phyloP scores from a whole-genome alignment of 92 coral and sea anemone species.

The Phenganax subtilis region DNA sequence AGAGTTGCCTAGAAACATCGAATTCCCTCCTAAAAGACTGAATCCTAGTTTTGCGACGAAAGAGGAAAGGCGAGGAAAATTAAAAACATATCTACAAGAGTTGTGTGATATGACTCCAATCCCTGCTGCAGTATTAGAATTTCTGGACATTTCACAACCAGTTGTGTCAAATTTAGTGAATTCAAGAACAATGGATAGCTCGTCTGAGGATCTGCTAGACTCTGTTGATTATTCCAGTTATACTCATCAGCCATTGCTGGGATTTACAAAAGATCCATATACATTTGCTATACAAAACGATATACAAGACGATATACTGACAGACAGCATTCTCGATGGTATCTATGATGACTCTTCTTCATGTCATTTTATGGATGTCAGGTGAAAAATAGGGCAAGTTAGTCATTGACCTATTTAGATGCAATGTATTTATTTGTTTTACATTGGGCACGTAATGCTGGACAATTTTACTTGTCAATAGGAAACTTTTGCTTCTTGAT shows the following conservation, averaged over 20 bases:
- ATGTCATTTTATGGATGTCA: neutral
- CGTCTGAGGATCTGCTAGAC: constrained; percentile 67
- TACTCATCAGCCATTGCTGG: constrained; percentile 74
- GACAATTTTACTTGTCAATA: too few species aligned
- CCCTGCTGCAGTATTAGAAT: constrained; percentile 56
- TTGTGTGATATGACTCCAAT: constrained; percentile 47
- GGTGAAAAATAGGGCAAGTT: neutral
- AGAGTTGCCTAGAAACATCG: constrained; percentile 62
- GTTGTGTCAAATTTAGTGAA: neutral
- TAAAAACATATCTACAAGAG: constrained; percentile 63
- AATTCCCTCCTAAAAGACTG: constrained; percentile 55
- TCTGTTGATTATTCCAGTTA: constrained; percentile 40
- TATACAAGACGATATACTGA: constrained; percentile 60
- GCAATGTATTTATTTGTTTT: neutral
- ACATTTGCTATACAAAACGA: constrained; percentile 35
- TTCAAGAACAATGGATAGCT: constrained; percentile 20
- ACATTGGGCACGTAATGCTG: too few species aligned
- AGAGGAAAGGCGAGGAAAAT: constrained; percentile 71
- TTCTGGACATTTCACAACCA: constrained; percentile 68
- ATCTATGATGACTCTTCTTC: constrained; percentile 50
- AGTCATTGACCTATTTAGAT: neutral
- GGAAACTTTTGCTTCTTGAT: too few species aligned
- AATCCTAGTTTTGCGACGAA: constrained; percentile 61
- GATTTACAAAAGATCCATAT: constrained; percentile 70
- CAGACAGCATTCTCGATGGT: constrained; percentile 64